A percentile compares a stretch with the other conserved stretches of the same genome.
These are phyloP conservation scores for Mamestra brassicae DNA, from an alignment of 2,888 invertebrate genomes.

Conservation along the genomic window DNA sequence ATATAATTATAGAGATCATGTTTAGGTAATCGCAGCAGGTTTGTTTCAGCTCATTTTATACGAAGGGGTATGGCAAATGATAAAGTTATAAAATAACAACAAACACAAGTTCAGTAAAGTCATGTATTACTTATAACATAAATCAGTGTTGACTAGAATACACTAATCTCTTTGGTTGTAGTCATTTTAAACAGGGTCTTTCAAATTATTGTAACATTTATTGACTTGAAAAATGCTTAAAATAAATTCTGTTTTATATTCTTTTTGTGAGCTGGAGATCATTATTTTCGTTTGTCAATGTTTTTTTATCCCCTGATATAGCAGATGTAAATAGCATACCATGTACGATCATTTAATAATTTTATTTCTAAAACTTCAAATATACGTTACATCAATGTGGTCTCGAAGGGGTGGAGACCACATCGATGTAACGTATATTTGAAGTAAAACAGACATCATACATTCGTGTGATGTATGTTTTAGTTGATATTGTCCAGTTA, in stretches of 20 bases:
- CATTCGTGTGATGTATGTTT: conserved; percentile 3
- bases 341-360: too few species aligned
- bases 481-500: not conserved
- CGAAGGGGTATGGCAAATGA: not conserved
- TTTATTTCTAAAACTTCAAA: too few species aligned
- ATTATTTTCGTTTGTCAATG: conserved; percentile 4
- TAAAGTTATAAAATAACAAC: conserved; percentile 22
- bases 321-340: not conserved
- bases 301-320: conserved; percentile 6
- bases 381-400: too few species aligned
- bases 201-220: not conserved
- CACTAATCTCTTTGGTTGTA: conserved; percentile 65
- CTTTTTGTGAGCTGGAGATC: conserved; percentile 2
- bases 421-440: too few species aligned
- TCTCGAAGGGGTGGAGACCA: too few species aligned
- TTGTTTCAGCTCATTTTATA: not conserved
- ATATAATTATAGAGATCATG: not conserved
- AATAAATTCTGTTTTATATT: not conserved
- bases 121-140: conserved; percentile 44
- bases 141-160: conserved; percentile 61
- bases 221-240: not conserved
- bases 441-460: too few species aligned
- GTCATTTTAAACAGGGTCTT: too few species aligned
- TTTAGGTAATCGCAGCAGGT: not conserved
- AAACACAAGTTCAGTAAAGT: conserved; percentile 29